A percentile compares a stretch with the other conserved stretches of the same genome.
These are phyloP conservation scores for Otolemur garnettii DNA, from an alignment of 2,113 vertebrate species.

Conservation along the genomic window DNA sequence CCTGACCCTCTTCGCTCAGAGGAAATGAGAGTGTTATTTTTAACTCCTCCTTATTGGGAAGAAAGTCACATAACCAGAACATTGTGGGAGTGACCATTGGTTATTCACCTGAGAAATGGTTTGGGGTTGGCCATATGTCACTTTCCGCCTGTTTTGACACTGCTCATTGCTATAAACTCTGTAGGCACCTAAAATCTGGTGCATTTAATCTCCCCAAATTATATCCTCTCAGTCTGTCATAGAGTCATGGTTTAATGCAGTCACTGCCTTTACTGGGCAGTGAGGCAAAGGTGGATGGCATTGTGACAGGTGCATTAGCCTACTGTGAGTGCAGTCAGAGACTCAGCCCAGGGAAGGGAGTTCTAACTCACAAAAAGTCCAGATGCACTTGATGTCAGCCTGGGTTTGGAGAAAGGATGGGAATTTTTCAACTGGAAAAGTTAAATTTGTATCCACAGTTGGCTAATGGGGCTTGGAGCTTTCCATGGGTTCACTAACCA, in stretches of 20 bases:
- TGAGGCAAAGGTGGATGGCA: background rate
- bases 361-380: background rate
- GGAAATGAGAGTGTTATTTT: background rate
- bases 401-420: background rate
- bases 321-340: background rate
- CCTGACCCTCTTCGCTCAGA: background rate
- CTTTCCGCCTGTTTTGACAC: background rate
- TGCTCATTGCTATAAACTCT: too few relatives aligned
- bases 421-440: background rate
- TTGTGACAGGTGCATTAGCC: background rate
- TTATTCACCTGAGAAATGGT: background rate
- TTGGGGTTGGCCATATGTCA: accelerated
- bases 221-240: background rate
- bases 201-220: conserved; percentile 41
- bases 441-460: background rate
- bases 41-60: conserved; percentile 36
- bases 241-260: conserved; percentile 64
- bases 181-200: background rate
- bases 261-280: background rate
- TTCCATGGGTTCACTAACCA: background rate
- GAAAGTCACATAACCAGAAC: background rate
- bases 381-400: background rate
- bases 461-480: background rate
- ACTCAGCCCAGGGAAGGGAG: accelerated
- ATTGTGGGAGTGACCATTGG: background rate